A percentile compares a stretch with the other conserved stretches of the same genome.
Conservation (phyloP, 2,113 vertebrate species). For the Octodon degus region DNA sequence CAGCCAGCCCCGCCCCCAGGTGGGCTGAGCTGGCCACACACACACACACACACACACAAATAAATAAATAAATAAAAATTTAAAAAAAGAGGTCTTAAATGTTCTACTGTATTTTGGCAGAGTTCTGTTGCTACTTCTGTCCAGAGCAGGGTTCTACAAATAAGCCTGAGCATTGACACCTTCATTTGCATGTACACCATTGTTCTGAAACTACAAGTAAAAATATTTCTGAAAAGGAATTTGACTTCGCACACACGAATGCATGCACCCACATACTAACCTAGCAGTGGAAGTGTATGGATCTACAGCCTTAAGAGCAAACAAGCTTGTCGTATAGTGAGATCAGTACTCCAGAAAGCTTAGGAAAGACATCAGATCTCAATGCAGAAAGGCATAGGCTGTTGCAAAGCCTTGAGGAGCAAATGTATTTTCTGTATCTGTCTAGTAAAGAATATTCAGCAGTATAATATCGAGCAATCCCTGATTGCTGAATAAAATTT, state of each 20-base stretch:
- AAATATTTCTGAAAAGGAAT: slow-evolving; percentile 30
- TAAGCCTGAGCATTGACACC: background rate
- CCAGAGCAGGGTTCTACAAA: background rate
- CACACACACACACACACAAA: too few relatives aligned
- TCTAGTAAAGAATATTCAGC: background rate
- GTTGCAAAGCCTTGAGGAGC: slow-evolving; percentile 1
- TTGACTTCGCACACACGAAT: background rate
- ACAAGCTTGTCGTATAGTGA: background rate
- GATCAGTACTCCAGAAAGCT: background rate
- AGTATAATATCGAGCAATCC: background rate
- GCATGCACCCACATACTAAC: background rate
- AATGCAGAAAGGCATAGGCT: background rate
- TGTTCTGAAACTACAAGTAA: background rate
- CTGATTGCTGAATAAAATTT: slow-evolving; percentile 41
- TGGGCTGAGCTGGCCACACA: too few relatives aligned
- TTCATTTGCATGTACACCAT: background rate
- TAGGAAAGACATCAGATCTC: slow-evolving; percentile 17
- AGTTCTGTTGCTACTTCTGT: background rate
- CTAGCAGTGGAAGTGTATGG: background rate
- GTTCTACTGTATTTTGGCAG: slow-evolving; percentile 8
- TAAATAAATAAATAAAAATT: too few relatives aligned
- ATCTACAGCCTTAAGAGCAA: background rate
- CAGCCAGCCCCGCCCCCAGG: too few relatives aligned
- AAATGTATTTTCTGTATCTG: slow-evolving; percentile 31
- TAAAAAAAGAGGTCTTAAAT: slow-evolving; percentile 2